These are phyloP conservation scores for Osedax frankpressi DNA, from an alignment of 2,888 invertebrate species.

Conservation along the genomic window DNA sequence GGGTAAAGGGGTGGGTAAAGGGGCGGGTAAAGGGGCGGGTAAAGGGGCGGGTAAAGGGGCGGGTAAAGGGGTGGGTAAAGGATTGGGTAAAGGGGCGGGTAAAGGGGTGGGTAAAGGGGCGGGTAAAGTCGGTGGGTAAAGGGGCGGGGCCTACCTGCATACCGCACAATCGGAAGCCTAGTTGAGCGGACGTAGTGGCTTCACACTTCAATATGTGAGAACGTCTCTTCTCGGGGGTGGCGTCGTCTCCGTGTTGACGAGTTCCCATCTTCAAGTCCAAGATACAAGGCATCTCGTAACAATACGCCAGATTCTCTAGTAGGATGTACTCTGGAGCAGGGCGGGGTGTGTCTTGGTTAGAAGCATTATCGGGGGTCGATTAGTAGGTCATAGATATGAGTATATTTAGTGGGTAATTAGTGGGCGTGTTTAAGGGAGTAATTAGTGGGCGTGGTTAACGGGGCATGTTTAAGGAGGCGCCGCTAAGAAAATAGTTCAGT, in stretches of 20 bases:
- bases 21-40: neutral
- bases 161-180: constrained; percentile 51
- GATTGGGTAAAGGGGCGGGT: neutral
- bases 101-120: neutral
- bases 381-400: no score
- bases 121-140: no score
- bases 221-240: constrained; percentile 48
- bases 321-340: constrained; percentile 50
- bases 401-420: no score
- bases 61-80: neutral
- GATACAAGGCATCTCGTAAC: constrained; percentile 51
- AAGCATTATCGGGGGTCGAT: no score
- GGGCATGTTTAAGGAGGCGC: no score
- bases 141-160: constrained; percentile 28
- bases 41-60: neutral
- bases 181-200: constrained; percentile 48
- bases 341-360: constrained; percentile 14
- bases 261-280: constrained; percentile 53
- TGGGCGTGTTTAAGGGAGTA: no score
- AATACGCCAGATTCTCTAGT: constrained; percentile 53
- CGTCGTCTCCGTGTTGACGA: constrained; percentile 51
- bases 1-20: neutral
- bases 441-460: no score
- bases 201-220: constrained; percentile 50
- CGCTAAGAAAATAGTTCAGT: no score